phyloP scores from a whole-genome alignment of 2,888 invertebrate genomes.

The Eilema sororculum region DNA sequence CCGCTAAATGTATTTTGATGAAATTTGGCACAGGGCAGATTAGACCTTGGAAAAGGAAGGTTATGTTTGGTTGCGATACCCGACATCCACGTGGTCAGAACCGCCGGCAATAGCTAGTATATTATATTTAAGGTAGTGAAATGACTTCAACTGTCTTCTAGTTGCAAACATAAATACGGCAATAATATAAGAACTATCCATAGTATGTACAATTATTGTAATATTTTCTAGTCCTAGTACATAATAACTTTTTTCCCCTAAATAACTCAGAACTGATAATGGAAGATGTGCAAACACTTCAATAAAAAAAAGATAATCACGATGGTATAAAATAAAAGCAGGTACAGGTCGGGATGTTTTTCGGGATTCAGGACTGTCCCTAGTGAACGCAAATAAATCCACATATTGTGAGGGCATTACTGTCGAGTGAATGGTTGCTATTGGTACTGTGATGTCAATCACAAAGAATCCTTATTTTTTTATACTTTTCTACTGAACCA shows the following conservation, averaged over 20 bases:
- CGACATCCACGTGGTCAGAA: no score
- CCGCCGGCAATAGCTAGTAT: no score
- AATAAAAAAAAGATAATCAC: not conserved
- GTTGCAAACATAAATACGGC: no score
- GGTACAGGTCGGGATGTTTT: not conserved
- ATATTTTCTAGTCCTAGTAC: not conserved
- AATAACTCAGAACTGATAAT: not conserved
- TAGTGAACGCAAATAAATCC: not conserved
- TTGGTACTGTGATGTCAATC: not conserved
- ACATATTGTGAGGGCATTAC: not conserved
- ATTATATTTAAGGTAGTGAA: no score
- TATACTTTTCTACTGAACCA: not conserved
- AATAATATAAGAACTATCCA: no score
- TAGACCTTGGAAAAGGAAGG: no score
- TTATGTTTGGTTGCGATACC: no score
- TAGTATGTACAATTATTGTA: no score
- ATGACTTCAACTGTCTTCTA: no score
- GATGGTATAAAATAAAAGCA: not conserved
- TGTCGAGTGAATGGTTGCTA: not conserved
- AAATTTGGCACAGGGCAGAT: no score
- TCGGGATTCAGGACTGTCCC: not conserved
- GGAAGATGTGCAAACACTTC: not conserved
- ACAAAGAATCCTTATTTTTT: not conserved
- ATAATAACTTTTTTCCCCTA: not conserved
- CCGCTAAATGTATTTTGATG: no score